Base-by-base conservation (phyloP, 2,888 invertebrate genomes). In the Rhodophaea formosa region DNA sequence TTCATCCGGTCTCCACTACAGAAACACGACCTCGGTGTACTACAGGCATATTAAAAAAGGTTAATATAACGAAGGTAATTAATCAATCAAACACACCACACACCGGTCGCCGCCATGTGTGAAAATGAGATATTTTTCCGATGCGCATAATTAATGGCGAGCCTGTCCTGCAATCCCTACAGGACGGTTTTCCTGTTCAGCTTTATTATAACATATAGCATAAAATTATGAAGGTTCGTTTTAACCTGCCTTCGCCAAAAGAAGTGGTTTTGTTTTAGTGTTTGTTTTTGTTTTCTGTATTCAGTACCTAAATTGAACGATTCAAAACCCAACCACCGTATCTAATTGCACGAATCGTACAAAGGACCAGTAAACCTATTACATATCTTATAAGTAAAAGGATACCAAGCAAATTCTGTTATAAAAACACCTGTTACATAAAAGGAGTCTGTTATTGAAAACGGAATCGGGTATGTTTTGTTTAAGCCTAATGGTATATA, bases 121-220 rank as follows among this genome's bases (percentile, higher is more conserved):
- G 43, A 53, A 53, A 43, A 43, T 43, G 53, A 44, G 30, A 53
- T 44, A 53, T 44, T 53, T 42, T 44, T 53, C 15, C 53, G 12
- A 42, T 42, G 42, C 53, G 39, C 53, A 53, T 53, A 53, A 53
- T 53, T 42, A 42, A 53, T 53, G 16, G 42, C 10, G 23, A 14
- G 23, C 42, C 42, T 17, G 23, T 42, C 53, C n/a, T 23, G 53
- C 23, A 52, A 16, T 39, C n/a, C 14, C 42, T n/a, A 42, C 12
- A 14, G 39, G 39, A 16, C 29, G 12, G 6, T 42, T 53, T 53
- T 30, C 39, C 53, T 42, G 16, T 17, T 52, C 32, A 52, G 8
- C 10, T 7, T 30, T 15, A 51, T 30, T n/a, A 15, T 32, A 10
- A 16, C 44, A 17, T 44, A 44, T 14, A 15, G 16, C 3, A 43